Evolutionary conservation across 2,888 invertebrate genomes (phyloP), one percentile per base, ranked within the genome.

Genomic region (Mythimna lalbum): DNA sequence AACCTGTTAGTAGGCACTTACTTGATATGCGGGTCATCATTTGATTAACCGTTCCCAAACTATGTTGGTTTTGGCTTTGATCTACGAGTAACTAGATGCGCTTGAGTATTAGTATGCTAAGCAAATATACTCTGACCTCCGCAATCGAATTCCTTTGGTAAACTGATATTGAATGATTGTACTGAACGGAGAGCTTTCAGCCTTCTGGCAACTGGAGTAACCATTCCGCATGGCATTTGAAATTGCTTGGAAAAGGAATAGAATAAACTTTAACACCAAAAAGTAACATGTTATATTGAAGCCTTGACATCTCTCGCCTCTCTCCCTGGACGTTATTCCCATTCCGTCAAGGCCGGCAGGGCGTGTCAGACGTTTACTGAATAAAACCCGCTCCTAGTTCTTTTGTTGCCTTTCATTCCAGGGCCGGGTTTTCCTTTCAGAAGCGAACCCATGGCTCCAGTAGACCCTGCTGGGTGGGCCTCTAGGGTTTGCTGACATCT

Each of bases 1-100:
- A 69, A 43, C 33, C 43, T 31, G 47, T 21, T 59, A 27, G 68
- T 21, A 27, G 33, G 14, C 53, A 43, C 31, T 49, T 21, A 66
- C 68, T 71, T 75, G 53, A 63, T 71, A 74, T 74, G 78, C 74
- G 52, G 72, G 57, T 12, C 77, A 77, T 63, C 72, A 75, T 77
- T 71, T 63, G 57, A 63, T 71, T 52, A 77, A 75, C 78, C 19
- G 72, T 71, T 63, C 52, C 72, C 52, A 27, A 77, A 57, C 71
- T 63, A 77, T 63, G 52, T 59, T 77, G 31, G 47, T 31, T 57
- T 69, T 47, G 31, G 56, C 70, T 74, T 77, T 63, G 71, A 70
- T 47, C 43, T 63, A 17, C 59, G 43, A 21, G 21, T 21, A 70
- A 77, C 49, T 56, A 36, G 43, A 77, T 77, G 50, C 14, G 56